phyloP scores from a whole-genome alignment of 1,140 invertebrate genomes.

The Helicoverpa armigera region DNA sequence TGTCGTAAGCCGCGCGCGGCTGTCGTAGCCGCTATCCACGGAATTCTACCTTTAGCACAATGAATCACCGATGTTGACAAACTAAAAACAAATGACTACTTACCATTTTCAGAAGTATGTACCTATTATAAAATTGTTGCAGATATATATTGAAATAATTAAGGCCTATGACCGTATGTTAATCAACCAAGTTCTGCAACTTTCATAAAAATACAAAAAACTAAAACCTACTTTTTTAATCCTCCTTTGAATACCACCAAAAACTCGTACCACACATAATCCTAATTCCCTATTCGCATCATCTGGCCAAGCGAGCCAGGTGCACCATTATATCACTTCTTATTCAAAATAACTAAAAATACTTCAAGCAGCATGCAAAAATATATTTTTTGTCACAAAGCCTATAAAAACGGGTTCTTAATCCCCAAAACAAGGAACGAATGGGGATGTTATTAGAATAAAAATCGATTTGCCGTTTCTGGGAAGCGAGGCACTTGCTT shows the following conservation, averaged over 20 bases:
- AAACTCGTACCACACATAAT: not conserved
- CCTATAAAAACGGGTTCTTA: slow-evolving; percentile 58
- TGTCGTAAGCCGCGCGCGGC: too few species aligned
- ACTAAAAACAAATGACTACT: too few species aligned
- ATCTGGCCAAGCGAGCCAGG: slow-evolving; percentile 15
- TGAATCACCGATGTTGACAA: too few species aligned
- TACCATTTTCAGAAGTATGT: too few species aligned
- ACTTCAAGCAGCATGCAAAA: slow-evolving; percentile 38
- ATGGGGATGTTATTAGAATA: slow-evolving; percentile 67
- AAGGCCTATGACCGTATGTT: too few species aligned
- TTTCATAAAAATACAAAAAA: not conserved
- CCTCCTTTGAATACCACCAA: not conserved
- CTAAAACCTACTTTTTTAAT: not conserved
- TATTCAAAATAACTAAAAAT: slow-evolving; percentile 28
- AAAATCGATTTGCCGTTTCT: slow-evolving; percentile 76
- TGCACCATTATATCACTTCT: slow-evolving; percentile 20
- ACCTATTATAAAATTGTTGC: too few species aligned
- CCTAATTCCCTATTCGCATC: slow-evolving; percentile 16
- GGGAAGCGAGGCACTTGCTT: slow-evolving; percentile 79
- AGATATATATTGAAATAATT: too few species aligned
- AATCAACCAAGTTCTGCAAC: too few species aligned
- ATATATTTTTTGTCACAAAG: slow-evolving; percentile 28
- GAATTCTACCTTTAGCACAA: too few species aligned
- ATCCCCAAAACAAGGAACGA: slow-evolving; percentile 71
- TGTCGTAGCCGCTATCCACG: too few species aligned